Percentiles rank a stretch among this genome's conserved stretches.
These are phyloP conservation scores for Ictalurus furcatus DNA, from an alignment of 2,113 vertebrate species.

Conservation along the genomic window DNA sequence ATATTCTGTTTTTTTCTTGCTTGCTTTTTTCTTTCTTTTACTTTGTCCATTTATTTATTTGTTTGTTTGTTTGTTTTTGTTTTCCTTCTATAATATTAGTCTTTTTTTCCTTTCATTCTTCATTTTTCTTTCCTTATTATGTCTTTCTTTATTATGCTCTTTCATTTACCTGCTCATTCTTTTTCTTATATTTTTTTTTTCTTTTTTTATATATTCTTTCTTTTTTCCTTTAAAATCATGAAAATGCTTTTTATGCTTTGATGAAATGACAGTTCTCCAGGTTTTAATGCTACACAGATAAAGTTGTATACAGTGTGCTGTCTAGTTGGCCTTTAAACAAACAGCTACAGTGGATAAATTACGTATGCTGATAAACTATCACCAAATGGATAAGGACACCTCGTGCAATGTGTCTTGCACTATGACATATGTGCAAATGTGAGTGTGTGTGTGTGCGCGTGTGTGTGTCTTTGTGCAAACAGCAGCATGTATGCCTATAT, in stretches of 20 bases:
- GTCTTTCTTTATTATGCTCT: not conserved
- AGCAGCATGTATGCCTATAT: conserved; percentile 25
- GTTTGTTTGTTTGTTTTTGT: not conserved
- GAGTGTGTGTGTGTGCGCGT: conserved; percentile 4
- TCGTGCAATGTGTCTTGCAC: not conserved
- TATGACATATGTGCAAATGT: conserved; percentile 2
- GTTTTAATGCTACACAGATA: not conserved
- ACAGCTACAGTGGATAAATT: conserved; percentile 6
- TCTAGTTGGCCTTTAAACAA: not conserved
- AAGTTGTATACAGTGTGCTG: not conserved
- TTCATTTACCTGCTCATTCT: conserved; percentile 49
- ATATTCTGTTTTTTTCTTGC: not conserved
- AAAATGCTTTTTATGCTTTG: not conserved
- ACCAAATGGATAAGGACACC: not conserved
- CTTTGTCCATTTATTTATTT: not conserved
- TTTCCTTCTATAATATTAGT: not conserved
- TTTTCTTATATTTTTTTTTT: conserved; percentile 36
- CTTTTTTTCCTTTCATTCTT: conserved; percentile 45
- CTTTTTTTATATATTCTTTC: not conserved
- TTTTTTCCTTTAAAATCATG: not conserved
- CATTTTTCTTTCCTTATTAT: not conserved
- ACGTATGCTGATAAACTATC: conserved; percentile 18
- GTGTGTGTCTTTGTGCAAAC: conserved; percentile 29
- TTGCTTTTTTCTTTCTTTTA: not conserved
- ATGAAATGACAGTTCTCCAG: not conserved